phyloP scores from a whole-genome alignment of 2,113 vertebrate genomes.

The Grus americana region DNA sequence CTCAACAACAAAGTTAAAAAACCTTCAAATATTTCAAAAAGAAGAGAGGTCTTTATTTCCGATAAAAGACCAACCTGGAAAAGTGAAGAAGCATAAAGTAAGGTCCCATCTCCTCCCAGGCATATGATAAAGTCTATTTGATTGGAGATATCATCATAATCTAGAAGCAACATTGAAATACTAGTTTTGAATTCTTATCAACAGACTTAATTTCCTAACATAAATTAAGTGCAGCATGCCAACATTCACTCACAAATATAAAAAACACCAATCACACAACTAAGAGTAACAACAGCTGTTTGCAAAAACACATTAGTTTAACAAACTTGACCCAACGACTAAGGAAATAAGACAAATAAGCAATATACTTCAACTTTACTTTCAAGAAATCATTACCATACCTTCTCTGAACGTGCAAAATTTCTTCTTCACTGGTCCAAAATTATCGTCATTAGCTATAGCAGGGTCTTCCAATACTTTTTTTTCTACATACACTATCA shows the following conservation, averaged over 20 bases:
- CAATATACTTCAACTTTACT: neutral
- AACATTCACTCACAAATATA: neutral
- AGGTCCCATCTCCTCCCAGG: constrained; percentile 84
- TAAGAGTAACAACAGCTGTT: neutral
- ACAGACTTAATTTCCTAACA: neutral
- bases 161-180: constrained; percentile 57
- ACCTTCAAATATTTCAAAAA: neutral
- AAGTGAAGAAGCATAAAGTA: constrained; percentile 84
- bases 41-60: neutral
- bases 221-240: neutral
- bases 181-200: neutral
- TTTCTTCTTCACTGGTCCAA: constrained; percentile 87
- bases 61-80: constrained; percentile 75
- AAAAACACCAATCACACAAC: neutral
- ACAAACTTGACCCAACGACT: rapidly evolving
- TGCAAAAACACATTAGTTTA: neutral
- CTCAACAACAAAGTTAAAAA: neutral
- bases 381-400: neutral
- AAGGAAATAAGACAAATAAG: neutral
- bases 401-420: constrained; percentile 98
- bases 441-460: constrained; percentile 87
- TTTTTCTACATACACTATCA: constrained; percentile 97
- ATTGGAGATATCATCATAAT: constrained; percentile 87
- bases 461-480: constrained; percentile 93
- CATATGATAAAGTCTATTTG: constrained; percentile 87